Base-by-base conservation (phyloP, 2,113 vertebrate genomes). In the Catharus minimus region DNA sequence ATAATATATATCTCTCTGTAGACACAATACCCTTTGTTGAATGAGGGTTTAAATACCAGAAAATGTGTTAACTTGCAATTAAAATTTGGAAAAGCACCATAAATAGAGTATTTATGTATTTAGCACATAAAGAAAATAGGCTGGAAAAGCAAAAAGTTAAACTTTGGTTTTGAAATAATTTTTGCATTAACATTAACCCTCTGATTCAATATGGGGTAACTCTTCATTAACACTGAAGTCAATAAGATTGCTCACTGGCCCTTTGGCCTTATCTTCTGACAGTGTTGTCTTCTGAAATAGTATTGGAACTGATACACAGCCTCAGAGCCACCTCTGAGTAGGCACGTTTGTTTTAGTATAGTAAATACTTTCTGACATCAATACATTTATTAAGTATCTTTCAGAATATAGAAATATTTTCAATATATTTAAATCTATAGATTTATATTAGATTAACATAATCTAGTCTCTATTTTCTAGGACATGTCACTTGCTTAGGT, bases 381-480 rank as follows among this genome's bases (percentile, higher is more conserved):
- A 93, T 53, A 47, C 30, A 58, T 71, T 61, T 41, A 41, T 67
- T 24, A 90, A 55, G 64, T 49, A 9, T 77, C 19, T 86, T 72
- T 83, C n/a, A 60, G 27, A 77, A 67, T 64, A 24, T 12, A 47
- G 15, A 88, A 43, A 71, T 44, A 69, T 39, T 58, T 89, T 61
- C n/a, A 88, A 75, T 83, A 71, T n/a, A 82, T 49, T 82, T 53
- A 62, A 71, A 95, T 85, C 26, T 46, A 82, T 83, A 88, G 41
- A 24, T 77, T 90, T 82, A 43, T 43, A 47, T 94, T 56, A 64
- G 36, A 57, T 76, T 64, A 83, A 53, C 13, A 38, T 28, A 56
- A 60, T 64, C 23, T 44, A 53, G 41, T 50, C 55, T 61, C 30
- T 56, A 7, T 88, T 90, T 93, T 79, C 60, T 73, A 39, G 24